phyloP scores from a whole-genome alignment of 2,888 invertebrate species.

The Noctua comes region DNA sequence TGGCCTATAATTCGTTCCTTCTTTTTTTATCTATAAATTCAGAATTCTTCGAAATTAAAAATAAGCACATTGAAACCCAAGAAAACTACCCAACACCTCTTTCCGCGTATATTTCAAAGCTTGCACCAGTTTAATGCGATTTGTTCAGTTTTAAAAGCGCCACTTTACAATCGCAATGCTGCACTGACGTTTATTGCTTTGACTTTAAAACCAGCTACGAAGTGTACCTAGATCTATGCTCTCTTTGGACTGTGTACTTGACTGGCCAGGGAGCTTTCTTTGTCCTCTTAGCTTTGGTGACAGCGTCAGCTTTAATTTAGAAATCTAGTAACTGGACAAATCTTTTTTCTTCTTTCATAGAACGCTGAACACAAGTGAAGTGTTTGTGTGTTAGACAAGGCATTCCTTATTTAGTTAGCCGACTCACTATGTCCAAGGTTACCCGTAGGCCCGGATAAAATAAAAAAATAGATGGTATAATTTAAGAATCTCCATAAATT shows the following conservation, averaged over 20 bases:
- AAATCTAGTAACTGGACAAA: not conserved
- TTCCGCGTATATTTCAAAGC: slow-evolving; percentile 31
- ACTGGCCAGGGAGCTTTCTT: slow-evolving; percentile 24
- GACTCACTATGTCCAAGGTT: not conserved
- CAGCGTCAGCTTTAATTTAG: not conserved
- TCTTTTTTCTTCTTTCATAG: not conserved
- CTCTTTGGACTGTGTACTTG: slow-evolving; percentile 44
- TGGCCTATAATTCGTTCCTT: too few species aligned
- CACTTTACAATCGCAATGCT: slow-evolving; percentile 72
- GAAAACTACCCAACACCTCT: not conserved
- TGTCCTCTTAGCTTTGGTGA: not conserved
- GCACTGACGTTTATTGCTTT: slow-evolving; percentile 74
- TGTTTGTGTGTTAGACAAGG: not conserved
- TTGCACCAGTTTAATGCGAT: slow-evolving; percentile 70
- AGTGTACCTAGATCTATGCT: slow-evolving; percentile 59
- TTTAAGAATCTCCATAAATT: not conserved
- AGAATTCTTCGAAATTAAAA: not conserved
- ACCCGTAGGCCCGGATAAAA: not conserved
- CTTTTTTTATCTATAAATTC: not conserved
- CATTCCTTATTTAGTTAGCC: not conserved
- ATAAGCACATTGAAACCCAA: not conserved
- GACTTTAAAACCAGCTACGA: slow-evolving; percentile 69
- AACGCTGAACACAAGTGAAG: not conserved
- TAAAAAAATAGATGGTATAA: not conserved
- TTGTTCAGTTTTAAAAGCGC: slow-evolving; percentile 76